Evolutionary conservation across 2,888 invertebrate genomes (phyloP), one percentile per base, ranked within the genome.

Genomic region (Aproaerema taeniolella): DNA sequence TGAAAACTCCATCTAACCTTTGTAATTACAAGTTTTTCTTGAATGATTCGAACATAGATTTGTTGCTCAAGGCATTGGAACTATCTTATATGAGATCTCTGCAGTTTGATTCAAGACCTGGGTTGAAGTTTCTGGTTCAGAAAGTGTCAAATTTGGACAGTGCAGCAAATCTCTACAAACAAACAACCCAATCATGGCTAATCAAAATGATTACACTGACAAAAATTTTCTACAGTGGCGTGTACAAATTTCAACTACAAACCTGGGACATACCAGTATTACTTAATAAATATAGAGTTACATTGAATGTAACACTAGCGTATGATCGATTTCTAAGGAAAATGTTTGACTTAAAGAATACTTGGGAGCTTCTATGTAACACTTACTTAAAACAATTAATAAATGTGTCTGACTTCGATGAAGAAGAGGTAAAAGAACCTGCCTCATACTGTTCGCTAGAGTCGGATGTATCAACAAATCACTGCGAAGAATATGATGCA

Each of bases 161-260:
- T 55, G 95, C 95, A 2, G 95, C 96, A 1, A 96, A 96, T 75
- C 85, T 96, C n/a, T 96, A 96, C 67, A 94, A 94, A 44, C 97
- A 97, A 78, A 95, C 96, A 7, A 95, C 96, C 20, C 95, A 96
- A 0, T 94, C 96, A 0, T 96, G 96, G 92, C 93, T 96, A 28
- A 93, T 97, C 12, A 94, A 95, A 74, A 92, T 95, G 37, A 94
- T 96, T 44, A 91, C 95, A 1, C 78, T 97, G 28, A 93, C 97
- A 24, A 96, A 97, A 65, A 89, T 96, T 45, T 95, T 94, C 66
- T 87, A 95, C 28, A 91, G 90, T 52, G 92, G 93, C 17, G 90
- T 93, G 33, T 82, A 89, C 24, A 88, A 86, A 46, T 92, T 91
- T 50, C 88, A 89, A 56, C 73, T 92, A 50, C 89, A 88, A 43